Evolutionary conservation across 2,888 invertebrate species (phyloP).

Genomic region (Zonitis immaculata): DNA sequence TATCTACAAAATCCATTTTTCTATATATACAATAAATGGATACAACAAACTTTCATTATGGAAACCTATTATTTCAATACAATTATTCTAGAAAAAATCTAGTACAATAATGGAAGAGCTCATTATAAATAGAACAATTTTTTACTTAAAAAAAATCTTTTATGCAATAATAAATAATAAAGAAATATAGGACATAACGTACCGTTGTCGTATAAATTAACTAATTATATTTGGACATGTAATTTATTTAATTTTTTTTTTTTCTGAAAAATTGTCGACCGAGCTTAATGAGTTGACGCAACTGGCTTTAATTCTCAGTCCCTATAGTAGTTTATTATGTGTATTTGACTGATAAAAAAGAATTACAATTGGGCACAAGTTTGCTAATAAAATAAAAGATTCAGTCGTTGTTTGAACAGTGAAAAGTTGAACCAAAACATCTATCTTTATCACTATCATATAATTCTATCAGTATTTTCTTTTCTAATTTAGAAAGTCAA

Average conservation of each 20-base stretch:
- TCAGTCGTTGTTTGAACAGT: slow-evolving; percentile 37
- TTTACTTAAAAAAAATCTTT: too few species aligned
- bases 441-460: too few species aligned
- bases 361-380: slow-evolving; percentile 30
- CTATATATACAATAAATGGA: background rate
- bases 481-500: slow-evolving; percentile 29
- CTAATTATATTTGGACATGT: slow-evolving; percentile 36
- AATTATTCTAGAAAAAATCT: too few species aligned
- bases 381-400: slow-evolving; percentile 36
- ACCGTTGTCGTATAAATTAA: slow-evolving; percentile 38
- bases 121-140: too few species aligned
- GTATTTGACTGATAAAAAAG: slow-evolving; percentile 24
- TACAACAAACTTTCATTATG: background rate
- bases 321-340: slow-evolving; percentile 2
- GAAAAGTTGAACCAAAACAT: slow-evolving; percentile 29
- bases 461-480: too few species aligned
- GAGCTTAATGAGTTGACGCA: slow-evolving; percentile 26
- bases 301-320: background rate
- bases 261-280: slow-evolving; percentile 21
- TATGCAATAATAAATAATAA: background rate
- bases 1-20: background rate
- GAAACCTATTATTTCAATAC: background rate
- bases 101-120: too few species aligned
- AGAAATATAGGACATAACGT: slow-evolving; percentile 24
- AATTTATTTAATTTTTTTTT: too few species aligned